Evolutionary conservation across 2,113 vertebrate species (phyloP).

Genomic region (Xiphophorus couchianus): DNA sequence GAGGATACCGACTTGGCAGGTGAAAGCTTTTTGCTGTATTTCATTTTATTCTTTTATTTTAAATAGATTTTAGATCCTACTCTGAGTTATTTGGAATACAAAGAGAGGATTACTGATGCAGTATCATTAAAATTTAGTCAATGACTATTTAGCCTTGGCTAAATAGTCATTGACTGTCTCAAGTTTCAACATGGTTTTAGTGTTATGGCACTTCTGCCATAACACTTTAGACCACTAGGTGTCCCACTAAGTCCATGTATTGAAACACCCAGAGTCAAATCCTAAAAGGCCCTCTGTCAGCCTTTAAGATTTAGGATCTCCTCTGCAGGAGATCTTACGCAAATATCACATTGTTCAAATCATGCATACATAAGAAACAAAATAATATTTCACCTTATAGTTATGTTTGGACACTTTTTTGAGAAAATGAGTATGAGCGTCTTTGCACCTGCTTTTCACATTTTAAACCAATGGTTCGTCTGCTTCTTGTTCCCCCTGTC

Average conservation of each 20-base stretch:
- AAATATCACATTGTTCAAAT: background rate
- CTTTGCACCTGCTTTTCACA: background rate
- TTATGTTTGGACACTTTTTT: background rate
- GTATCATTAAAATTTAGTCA: background rate
- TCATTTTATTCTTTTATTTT: background rate
- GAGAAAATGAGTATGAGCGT: background rate
- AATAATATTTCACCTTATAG: background rate
- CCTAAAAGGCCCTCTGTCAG: background rate
- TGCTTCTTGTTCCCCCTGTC: slow-evolving; percentile 27
- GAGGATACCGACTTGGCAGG: slow-evolving; percentile 93
- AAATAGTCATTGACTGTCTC: too few relatives aligned
- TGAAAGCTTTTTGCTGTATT: slow-evolving; percentile 55
- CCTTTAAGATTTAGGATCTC: slow-evolving; percentile 4
- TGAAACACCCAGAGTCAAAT: background rate
- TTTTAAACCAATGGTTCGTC: slow-evolving; percentile 21
- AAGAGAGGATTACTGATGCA: background rate
- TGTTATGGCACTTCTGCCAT: background rate
- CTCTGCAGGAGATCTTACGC: background rate
- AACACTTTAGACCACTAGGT: slow-evolving; percentile 69
- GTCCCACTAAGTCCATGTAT: slow-evolving; percentile 60
- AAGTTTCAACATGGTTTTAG: background rate
- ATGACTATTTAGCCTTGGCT: background rate
- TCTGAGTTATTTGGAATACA: too few relatives aligned
- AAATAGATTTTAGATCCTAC: too few relatives aligned
- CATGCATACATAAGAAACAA: background rate